These are phyloP conservation scores for Apeira syringaria DNA, from an alignment of 2,888 invertebrate species.

Conservation along the genomic window DNA sequence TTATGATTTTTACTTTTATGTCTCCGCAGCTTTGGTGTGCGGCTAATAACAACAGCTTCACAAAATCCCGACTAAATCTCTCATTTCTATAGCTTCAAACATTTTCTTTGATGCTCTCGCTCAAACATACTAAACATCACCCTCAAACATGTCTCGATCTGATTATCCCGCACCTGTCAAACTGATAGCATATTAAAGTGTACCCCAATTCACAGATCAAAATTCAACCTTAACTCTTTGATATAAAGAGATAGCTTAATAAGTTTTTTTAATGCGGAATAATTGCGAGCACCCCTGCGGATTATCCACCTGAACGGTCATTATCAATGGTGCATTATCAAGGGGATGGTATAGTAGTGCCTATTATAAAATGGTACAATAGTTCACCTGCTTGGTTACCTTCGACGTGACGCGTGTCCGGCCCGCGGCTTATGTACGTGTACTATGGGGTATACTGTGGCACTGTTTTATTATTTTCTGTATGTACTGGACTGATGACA, in stretches of 20 bases:
- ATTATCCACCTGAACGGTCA: conserved; percentile 75
- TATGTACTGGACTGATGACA: conserved; percentile 27
- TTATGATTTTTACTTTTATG: conserved; percentile 40
- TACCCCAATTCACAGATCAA: conserved; percentile 30
- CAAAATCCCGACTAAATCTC: conserved; percentile 12
- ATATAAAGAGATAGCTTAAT: neutral
- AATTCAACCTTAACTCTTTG: conserved; percentile 28
- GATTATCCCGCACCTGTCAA: conserved; percentile 73
- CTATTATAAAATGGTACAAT: conserved; percentile 41
- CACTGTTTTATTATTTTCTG: conserved; percentile 9
- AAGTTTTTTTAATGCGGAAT: conserved; percentile 61
- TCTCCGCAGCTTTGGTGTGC: conserved; percentile 20
- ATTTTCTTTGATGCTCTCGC: conserved; percentile 48
- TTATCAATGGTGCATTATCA: conserved; percentile 49
- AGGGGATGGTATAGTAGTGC: conserved; percentile 40
- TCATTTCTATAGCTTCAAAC: conserved; percentile 32
- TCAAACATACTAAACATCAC: conserved; percentile 43
- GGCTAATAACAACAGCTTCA: conserved; percentile 11
- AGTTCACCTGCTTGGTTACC: conserved; percentile 66
- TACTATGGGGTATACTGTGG: neutral
- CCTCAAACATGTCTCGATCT: conserved; percentile 56
- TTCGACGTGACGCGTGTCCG: conserved; percentile 65
- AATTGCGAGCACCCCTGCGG: conserved; percentile 65
- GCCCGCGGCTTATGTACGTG: conserved; percentile 35
- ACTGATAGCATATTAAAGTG: conserved; percentile 55